These are phyloP conservation scores for Leptinotarsa undecemlineata DNA, from an alignment of 1,140 invertebrate genomes.

Conservation along the genomic window DNA sequence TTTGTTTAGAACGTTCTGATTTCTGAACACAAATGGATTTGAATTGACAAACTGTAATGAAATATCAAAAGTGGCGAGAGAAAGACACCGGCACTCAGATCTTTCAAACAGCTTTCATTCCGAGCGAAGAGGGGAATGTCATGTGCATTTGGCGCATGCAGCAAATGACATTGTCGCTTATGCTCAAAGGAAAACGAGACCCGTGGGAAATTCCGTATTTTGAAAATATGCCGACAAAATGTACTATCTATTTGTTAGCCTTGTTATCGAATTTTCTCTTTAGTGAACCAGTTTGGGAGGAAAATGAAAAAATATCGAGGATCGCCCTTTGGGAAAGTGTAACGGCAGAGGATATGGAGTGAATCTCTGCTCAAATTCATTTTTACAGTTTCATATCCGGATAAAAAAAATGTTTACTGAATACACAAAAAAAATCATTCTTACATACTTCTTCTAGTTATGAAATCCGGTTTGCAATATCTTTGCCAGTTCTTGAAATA, in stretches of 20 bases:
- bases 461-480: no score
- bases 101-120: neutral
- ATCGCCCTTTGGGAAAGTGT: neutral
- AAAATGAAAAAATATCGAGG: neutral
- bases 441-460: no score
- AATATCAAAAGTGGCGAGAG: neutral
- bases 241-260: constrained; percentile 18
- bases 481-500: no score
- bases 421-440: no score
- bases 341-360: neutral
- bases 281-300: neutral
- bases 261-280: neutral
- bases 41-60: neutral
- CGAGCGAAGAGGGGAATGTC: neutral
- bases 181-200: constrained; percentile 21
- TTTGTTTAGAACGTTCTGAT: no score
- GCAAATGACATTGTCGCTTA: neutral
- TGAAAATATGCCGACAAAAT: constrained; percentile 16
- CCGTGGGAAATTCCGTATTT: constrained; percentile 17
- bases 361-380: no score
- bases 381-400: no score
- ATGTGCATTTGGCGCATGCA: constrained; percentile 17
- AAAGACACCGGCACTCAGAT: neutral
- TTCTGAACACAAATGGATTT: no score
- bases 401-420: no score